phyloP scores from a whole-genome alignment of 2,113 vertebrate genomes.

The Neoarius graeffei region DNA sequence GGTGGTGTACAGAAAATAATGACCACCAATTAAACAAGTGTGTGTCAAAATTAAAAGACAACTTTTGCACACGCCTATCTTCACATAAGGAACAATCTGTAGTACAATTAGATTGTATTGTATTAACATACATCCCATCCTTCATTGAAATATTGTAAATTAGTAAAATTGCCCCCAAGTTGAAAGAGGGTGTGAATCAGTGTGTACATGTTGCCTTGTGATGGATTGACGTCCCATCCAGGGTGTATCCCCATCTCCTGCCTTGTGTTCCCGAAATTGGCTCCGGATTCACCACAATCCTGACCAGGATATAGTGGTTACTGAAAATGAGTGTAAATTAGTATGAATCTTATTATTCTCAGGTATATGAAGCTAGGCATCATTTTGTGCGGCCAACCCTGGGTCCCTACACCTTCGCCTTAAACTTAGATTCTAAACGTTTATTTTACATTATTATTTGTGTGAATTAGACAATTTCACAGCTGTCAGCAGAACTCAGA shows the following conservation, averaged over 20 bases:
- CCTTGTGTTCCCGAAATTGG: background rate
- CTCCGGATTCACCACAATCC: background rate
- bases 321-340: background rate
- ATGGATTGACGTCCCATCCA: background rate
- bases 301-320: background rate
- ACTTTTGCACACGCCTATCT: background rate
- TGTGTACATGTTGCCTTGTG: too few species aligned
- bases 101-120: background rate
- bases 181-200: background rate
- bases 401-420: conserved; percentile 45
- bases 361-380: conserved; percentile 41
- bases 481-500: conserved; percentile 4
- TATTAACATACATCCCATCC: conserved; percentile 4
- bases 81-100: background rate
- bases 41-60: background rate
- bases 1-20: conserved; percentile 81
- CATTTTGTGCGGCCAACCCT: conserved; percentile 21
- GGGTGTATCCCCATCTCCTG: too few species aligned
- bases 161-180: background rate
- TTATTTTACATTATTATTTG: conserved; percentile 24
- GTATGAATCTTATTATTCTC: conserved; percentile 8
- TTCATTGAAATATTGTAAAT: background rate
- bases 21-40: conserved; percentile 52
- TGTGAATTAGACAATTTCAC: background rate
- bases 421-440: conserved; percentile 52